A percentile compares a stretch with the other conserved stretches of the same genome.
Evolutionary conservation across 2,113 vertebrate genomes (phyloP).

Genomic region (Gobiocypris rarus): DNA sequence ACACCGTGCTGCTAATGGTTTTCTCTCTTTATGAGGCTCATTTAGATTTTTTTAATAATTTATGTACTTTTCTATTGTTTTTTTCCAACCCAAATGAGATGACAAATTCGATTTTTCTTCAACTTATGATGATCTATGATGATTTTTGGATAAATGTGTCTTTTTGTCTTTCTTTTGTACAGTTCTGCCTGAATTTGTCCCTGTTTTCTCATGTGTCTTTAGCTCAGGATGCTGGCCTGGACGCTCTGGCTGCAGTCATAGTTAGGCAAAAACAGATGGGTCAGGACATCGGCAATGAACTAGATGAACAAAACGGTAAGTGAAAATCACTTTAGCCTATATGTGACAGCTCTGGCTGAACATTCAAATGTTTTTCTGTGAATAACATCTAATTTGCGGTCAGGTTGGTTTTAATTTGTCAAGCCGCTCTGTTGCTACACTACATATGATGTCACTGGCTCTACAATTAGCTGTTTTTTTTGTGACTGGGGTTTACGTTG

Average conservation of each 20-base stretch:
- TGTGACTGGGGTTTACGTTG: neutral
- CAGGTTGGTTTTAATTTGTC: conserved; percentile 22
- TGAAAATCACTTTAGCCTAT: conserved; percentile 5
- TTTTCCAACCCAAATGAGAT: too few relatives aligned
- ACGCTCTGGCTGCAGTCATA: conserved; percentile 90
- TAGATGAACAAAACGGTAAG: conserved; percentile 97
- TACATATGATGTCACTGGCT: conserved; percentile 14
- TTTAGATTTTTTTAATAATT: neutral
- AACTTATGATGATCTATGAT: neutral
- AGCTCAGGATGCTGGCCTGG: conserved; percentile 95
- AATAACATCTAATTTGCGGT: conserved; percentile 2
- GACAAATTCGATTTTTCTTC: neutral
- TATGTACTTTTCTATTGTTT: neutral
- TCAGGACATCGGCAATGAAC: conserved; percentile 93
- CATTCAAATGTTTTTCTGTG: conserved; percentile 10
- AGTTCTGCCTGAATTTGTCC: neutral
- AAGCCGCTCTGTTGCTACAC: neutral
- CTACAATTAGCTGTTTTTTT: neutral
- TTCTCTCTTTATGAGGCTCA: neutral
- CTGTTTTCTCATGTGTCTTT: conserved; percentile 30
- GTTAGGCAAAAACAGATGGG: conserved; percentile 96
- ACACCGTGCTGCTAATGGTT: neutral
- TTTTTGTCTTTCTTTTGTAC: neutral
- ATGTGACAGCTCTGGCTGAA: conserved; percentile 25
- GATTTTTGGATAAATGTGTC: neutral